Evolutionary conservation across 1,140 invertebrate species (phyloP), one percentile per base, ranked within the genome.

Genomic region (Leptinotarsa texana): DNA sequence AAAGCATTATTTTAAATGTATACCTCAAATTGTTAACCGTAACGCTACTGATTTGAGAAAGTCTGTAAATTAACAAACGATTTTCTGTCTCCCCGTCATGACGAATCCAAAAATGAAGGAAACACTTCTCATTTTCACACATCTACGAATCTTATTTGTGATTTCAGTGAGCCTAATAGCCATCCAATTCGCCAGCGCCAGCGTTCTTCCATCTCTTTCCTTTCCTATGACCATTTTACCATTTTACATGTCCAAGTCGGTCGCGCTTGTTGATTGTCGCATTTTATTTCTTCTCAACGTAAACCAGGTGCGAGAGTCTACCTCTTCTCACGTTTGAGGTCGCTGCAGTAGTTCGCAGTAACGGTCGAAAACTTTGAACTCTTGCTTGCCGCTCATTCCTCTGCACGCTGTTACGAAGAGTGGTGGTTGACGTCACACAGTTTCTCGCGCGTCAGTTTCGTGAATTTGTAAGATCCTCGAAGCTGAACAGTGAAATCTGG

Each of bases 361-460:
- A 74, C 74, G 74, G 74, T 74, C 74, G 74, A 24, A 69, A 74
- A 68, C 69, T 74, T 63, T 47, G 68, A 74, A 63, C 74, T 33
- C 51, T 70, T 57, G 66, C 63, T 63, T 57, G 66, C 47, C 72
- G 68, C 74, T 74, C 74, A 74, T 74, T 74, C 74, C 74, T 74
- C 63, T 69, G 42, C 74, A 74, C 74, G 69, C 67, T 67, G 33
- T 42, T 69, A 22, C 17, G 33, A 27, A 74, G 48, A 4, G 27
- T 63, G 74, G 74, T 61, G 68, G 74, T 63, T n/a, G 18, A 61
- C 13, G n/a, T 62, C n/a, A 27, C 17, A 69, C 66, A 69, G 51
- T 21, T 74, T 74, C 62, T 74, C 69, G 21, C 72, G 72, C 63
- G 27, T 57, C 18, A 63, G 27, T 74, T 69, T 42, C 57, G 67